A percentile compares a stretch with the other conserved stretches of the same genome.
phyloP scores from a whole-genome alignment of 1,140 invertebrate species.

The Drosophila triauraria region DNA sequence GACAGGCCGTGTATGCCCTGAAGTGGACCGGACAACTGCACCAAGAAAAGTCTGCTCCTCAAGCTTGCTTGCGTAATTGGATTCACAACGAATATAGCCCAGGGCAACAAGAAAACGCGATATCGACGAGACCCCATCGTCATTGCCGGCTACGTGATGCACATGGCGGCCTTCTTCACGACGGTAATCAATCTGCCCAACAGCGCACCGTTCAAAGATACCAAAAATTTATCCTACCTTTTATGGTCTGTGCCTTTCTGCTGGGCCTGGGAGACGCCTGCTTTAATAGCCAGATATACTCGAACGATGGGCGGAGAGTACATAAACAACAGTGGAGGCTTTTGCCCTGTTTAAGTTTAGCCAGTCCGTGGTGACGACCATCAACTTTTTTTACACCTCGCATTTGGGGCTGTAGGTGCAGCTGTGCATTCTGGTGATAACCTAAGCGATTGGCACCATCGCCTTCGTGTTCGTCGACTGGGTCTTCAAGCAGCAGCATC shows the following conservation, averaged over 20 bases:
- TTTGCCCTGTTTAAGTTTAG: constrained; percentile 98
- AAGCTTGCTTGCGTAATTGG: constrained; percentile 96
- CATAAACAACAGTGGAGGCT: constrained; percentile 93
- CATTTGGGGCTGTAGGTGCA: constrained; percentile 91
- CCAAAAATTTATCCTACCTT: constrained; percentile 86
- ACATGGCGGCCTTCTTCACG: constrained; percentile 92
- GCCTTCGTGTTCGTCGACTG: constrained; percentile 94
- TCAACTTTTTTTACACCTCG: constrained; percentile 95
- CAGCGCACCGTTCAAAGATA: constrained; percentile 88
- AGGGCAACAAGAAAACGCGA: constrained; percentile 91
- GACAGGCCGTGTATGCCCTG: constrained; percentile 89
- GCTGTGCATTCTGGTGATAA: constrained; percentile 90
- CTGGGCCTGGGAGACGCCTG: constrained; percentile 98
- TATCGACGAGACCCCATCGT: constrained; percentile 95
- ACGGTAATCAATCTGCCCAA: constrained; percentile 95
- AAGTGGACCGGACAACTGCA: constrained; percentile 89
- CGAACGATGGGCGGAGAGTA: constrained; percentile 94
- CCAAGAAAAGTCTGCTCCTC: constrained; percentile 93
- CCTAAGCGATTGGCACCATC: constrained; percentile 91
- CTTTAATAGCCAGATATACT: constrained; percentile 98
- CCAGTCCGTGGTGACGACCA: constrained; percentile 95
- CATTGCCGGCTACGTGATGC: constrained; percentile 92
- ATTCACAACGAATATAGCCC: constrained; percentile 91
- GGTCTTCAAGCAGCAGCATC: constrained; percentile 82
- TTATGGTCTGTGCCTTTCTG: constrained; percentile 94